Evolutionary conservation across 2,113 vertebrate species (phyloP).

Genomic region (Grammomys dolichurus): DNA sequence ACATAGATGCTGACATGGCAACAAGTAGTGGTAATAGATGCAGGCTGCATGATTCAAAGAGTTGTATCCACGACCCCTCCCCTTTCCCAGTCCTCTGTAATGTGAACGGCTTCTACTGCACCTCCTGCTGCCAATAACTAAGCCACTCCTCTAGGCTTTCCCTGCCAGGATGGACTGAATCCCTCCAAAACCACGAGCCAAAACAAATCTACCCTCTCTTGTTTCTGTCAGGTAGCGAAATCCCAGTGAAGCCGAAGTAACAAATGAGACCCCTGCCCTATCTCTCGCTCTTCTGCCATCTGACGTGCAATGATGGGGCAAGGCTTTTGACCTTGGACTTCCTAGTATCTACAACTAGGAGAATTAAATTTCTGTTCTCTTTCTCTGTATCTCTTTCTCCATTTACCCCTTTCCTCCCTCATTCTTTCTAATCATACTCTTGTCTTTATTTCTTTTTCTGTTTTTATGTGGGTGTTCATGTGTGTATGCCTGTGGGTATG

Average conservation of each 20-base stretch:
- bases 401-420: neutral
- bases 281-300: neutral
- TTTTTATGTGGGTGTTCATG: neutral
- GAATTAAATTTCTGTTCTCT: neutral
- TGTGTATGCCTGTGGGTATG: neutral
- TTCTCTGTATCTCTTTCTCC: neutral
- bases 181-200: neutral
- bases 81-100: neutral
- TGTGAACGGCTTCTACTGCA: neutral
- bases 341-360: neutral
- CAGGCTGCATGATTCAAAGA: neutral
- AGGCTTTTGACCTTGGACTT: neutral
- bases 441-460: neutral
- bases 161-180: neutral
- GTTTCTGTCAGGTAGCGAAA: neutral
- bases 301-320: neutral
- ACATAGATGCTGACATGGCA: rapidly evolving
- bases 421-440: neutral
- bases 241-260: neutral
- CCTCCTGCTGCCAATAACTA: neutral
- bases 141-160: neutral
- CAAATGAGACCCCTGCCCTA: too few species aligned
- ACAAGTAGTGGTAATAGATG: neutral
- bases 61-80: neutral
- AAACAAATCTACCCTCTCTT: neutral